phyloP scores from a whole-genome alignment of 2,797 vertebrate genomes.

The Arnoldichthys spilopterus region DNA sequence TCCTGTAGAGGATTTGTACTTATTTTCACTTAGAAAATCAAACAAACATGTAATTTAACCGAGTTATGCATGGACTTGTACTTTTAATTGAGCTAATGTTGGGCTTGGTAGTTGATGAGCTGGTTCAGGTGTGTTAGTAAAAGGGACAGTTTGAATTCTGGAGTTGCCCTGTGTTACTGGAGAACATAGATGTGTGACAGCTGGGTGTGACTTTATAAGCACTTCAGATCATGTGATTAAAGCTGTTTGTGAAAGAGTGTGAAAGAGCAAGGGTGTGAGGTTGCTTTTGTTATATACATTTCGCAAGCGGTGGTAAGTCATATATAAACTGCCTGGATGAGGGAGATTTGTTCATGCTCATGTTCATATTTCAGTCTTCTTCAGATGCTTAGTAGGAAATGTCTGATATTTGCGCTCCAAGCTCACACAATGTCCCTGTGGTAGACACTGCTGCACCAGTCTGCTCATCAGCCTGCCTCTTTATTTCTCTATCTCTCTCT shows the following conservation, averaged over 20 bases:
- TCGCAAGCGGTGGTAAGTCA: background rate
- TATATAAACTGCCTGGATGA: background rate
- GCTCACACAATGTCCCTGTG: slow-evolving; percentile 26
- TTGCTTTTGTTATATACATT: background rate
- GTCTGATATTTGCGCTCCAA: slow-evolving; percentile 42
- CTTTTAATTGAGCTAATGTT: background rate
- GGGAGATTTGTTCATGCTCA: slow-evolving; percentile 13
- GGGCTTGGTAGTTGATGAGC: slow-evolving; percentile 6
- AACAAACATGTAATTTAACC: too few relatives aligned
- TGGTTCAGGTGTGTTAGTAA: slow-evolving; percentile 6
- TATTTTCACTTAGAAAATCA: too few relatives aligned
- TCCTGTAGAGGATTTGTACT: too few relatives aligned
- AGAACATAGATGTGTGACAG: background rate
- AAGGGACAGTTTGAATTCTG: background rate
- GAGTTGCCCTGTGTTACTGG: background rate
- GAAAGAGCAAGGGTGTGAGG: slow-evolving; percentile 5
- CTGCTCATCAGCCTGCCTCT: slow-evolving; percentile 32
- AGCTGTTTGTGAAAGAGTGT: slow-evolving; percentile 24
- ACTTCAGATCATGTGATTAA: slow-evolving; percentile 26
- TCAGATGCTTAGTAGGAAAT: slow-evolving; percentile 15
- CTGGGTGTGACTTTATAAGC: slow-evolving; percentile 29
- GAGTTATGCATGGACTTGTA: too few relatives aligned
- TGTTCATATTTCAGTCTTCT: slow-evolving; percentile 31
- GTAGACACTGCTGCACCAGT: slow-evolving; percentile 41
- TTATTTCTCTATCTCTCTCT: slow-evolving; percentile 17